These are phyloP conservation scores for Anableps anableps DNA, from an alignment of 2,797 vertebrate genomes.

Conservation along the genomic window DNA sequence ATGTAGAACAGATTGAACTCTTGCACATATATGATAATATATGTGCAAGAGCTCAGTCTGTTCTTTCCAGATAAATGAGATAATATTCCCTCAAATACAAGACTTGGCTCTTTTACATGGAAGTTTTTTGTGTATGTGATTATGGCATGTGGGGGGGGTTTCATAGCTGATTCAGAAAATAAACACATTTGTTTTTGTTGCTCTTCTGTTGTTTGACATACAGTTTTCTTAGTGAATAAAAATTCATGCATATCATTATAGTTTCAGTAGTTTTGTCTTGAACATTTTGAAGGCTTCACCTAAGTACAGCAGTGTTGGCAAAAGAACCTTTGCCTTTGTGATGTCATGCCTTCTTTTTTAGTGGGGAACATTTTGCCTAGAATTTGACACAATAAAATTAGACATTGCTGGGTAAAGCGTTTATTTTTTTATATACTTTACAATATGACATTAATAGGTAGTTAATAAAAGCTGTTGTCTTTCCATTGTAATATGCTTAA, in stretches of 20 bases:
- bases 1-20: too few relatives aligned
- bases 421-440: not conserved
- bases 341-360: not conserved
- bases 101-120: too few relatives aligned
- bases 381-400: not conserved
- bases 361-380: not conserved
- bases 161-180: not conserved
- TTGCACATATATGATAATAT: too few relatives aligned
- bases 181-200: not conserved
- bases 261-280: not conserved
- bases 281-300: not conserved
- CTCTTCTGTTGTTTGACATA: not conserved
- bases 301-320: not conserved
- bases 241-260: not conserved
- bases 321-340: too few relatives aligned
- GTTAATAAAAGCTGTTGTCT: not conserved
- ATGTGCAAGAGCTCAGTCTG: too few relatives aligned
- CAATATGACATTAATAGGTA: not conserved
- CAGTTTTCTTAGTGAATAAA: not conserved
- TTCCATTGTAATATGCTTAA: not conserved
- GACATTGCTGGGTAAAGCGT: not conserved
- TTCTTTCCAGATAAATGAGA: too few relatives aligned
- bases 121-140: too few relatives aligned
- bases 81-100: too few relatives aligned
- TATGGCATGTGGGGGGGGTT: too few relatives aligned